Evolutionary conservation across 2,888 invertebrate species (phyloP).

Genomic region (Agonopterix heracliana): DNA sequence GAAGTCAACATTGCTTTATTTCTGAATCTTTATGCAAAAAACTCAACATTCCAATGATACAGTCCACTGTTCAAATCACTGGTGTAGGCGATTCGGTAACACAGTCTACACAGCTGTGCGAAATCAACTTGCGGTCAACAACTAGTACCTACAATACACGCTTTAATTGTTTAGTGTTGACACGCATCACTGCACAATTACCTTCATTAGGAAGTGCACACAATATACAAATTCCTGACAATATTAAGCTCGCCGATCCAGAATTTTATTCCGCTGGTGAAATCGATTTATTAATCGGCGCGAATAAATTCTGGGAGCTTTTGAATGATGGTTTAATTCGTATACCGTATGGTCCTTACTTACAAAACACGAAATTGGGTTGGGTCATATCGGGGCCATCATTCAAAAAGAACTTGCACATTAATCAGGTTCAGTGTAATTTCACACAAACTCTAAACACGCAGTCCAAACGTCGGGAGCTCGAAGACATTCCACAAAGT

Average conservation of each 20-base stretch:
- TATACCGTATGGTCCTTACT: too few relatives aligned
- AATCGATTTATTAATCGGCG: background rate
- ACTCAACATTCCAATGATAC: slow-evolving; percentile 4
- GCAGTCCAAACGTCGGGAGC: too few relatives aligned
- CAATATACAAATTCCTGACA: background rate
- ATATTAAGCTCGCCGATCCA: background rate
- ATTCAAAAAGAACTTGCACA: too few relatives aligned
- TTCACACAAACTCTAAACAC: too few relatives aligned
- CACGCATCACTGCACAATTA: background rate
- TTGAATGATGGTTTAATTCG: background rate
- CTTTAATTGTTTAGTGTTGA: slow-evolving; percentile 4
- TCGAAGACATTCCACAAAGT: too few relatives aligned
- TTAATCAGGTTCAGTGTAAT: too few relatives aligned
- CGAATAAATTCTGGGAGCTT: too few relatives aligned
- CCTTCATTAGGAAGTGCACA: background rate
- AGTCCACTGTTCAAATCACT: slow-evolving; percentile 7
- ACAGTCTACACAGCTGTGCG: slow-evolving; percentile 1
- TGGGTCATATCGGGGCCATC: too few relatives aligned
- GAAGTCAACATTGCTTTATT: slow-evolving; percentile 5
- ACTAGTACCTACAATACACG: background rate
- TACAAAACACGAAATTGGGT: too few relatives aligned
- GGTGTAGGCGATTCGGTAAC: slow-evolving; percentile 6
- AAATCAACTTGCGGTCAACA: slow-evolving; percentile 2
- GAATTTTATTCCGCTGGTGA: background rate
- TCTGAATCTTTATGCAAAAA: background rate